Base-by-base conservation (phyloP, 2,888 invertebrate genomes). In the Cistogaster globosa region DNA sequence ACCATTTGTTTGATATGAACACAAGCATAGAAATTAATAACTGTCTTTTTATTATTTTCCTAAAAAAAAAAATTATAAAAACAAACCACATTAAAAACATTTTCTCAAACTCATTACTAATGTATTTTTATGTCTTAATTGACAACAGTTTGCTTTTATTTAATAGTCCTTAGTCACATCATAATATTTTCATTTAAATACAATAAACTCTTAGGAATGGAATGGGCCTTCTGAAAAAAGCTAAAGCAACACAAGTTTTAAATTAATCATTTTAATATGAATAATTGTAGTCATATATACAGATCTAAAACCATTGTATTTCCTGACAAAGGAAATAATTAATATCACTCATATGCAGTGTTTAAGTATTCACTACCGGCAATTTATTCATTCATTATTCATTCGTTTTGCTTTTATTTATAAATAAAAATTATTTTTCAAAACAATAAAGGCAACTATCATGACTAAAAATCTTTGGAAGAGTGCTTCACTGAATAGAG, bases 281-380 rank as follows among this genome's bases (percentile, higher is more conserved):
- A 71, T 81, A 78, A 81, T 85, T 78, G 60, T 74, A n/a, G 51
- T 60, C 68, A 60, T 63, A 78, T 78, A 85, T 16, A 8, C 1
- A 7, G 16, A n/a, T n/a, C 3, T 16, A 5, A 82, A 78, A 78
- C 65, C 38, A 76, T 63, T 60, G 20, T 71, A 20, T 65, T 51
- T 78, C 63, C 77, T 74, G 57, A 18, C 53, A 85, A 74, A 68
- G 74, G 55, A 75, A 85, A 60, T 63, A 82, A 85, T 85, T 85
- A 85, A 85, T 82, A 85, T 71, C 75, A 82, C 85, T 85, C 85
- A 85, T 85, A 85, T 81, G 78, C 65, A 75, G 55, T 14, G 63
- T 42, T 42, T 32, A 51, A 62, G 69, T 42, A 53, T 74, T 53
- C 62, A 60, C 51, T 67, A 57, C 77, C 68, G 51, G 60, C 69